A percentile compares a stretch with the other conserved stretches of the same genome.
Conservation (phyloP, 2,888 invertebrate genomes). For the Clivina fossor region DNA sequence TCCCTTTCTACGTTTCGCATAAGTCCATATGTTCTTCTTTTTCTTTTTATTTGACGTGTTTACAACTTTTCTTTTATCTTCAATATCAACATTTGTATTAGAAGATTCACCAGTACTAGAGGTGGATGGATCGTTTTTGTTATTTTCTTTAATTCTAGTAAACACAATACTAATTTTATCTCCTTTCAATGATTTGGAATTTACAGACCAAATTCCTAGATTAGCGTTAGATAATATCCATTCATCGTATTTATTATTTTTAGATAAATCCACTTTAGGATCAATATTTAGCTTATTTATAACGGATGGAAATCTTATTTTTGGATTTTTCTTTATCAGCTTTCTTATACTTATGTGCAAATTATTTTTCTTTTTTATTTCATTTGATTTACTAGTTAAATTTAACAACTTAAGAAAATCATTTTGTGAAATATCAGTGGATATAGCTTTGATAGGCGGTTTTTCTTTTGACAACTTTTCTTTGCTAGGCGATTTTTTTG, state of each 20-base stretch:
- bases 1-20: no score
- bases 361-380: no score
- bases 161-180: no score
- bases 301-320: constrained; percentile 2
- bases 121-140: not conserved
- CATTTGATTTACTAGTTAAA: constrained; percentile 11
- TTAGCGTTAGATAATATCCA: no score
- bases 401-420: constrained; percentile 17
- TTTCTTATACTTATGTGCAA: constrained; percentile 15
- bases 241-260: no score
- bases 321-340: constrained; percentile 14
- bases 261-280: not conserved
- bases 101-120: no score
- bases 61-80: not conserved
- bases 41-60: not conserved
- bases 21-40: not conserved
- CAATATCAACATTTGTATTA: no score
- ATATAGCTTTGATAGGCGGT: not conserved
- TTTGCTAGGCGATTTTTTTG: no score
- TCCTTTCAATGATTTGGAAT: no score
- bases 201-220: constrained; percentile 20
- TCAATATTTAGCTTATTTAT: constrained; percentile 7
- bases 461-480: no score
- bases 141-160: no score
- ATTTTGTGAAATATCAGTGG: constrained; percentile 17